Base-by-base conservation (phyloP, 2,797 vertebrate genomes). In the Salmo trutta region DNA sequence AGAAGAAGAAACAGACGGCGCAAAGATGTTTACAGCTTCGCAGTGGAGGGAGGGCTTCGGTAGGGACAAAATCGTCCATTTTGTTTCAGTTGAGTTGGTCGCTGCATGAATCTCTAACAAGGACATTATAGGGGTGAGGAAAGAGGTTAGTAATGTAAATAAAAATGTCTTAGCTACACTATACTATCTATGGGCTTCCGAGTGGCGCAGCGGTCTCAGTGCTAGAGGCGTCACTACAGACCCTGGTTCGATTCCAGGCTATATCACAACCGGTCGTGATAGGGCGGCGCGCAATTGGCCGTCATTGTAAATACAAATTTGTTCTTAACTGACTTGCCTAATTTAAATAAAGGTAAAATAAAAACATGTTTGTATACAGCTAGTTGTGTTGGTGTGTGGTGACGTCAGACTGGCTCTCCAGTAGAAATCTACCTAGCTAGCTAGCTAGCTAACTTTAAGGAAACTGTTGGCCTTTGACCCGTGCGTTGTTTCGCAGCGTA, bases 71-170 rank as follows among this genome's bases (percentile, higher is more conserved):
- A 8, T 53, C 70, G 70, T 71, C 70, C 70, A 71, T 71, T 71
- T 71, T 71, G 70, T 71, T 65, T 52, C 24, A 53, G 70, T 65
- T 27, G 41, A 71, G 70, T 71, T 52, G 21, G 51, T 71, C 51
- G 70, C 14, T 71, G 51, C 47, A 71, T 71, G 70, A 71, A 14
- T 71, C n/a, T 71, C 21, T 24, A 53, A 51, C 47, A 53, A 71
- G 70, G 6, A 53, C 52, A 52, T 71, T 27, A 51, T 53, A 51
- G 70, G 70, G 66, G 70, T 24, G 41, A 71, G 24, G 70, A 71
- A 71, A 71, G 17, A 71, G 70, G 70, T 71, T 27, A 52, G 70
- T 21, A 65, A 27, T 52, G 41, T 52, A 21, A 21, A 51, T 51
- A 21, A 21, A 33, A 21, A 27, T 51, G 16, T 52, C 21, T 21